Conservation (phyloP, 2,888 invertebrate species). For the Hofmannophila pseudospretella region DNA sequence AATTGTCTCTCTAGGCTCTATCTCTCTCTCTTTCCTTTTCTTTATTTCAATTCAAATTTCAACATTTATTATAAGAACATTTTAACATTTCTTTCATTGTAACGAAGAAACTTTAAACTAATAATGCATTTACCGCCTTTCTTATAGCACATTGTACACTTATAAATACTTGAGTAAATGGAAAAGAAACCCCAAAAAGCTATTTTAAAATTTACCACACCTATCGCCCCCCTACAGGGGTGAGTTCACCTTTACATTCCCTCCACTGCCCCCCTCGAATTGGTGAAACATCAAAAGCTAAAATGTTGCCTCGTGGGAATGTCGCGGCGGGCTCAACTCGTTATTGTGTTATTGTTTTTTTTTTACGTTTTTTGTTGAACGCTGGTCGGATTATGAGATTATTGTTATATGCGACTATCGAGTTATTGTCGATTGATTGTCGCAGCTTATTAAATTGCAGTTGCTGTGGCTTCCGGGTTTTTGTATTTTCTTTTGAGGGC, state of each 20-base stretch:
- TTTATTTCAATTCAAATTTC: too few species aligned
- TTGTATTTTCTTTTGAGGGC: too few species aligned
- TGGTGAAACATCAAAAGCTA: slow-evolving; percentile 36
- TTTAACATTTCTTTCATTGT: too few species aligned
- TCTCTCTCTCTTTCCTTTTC: too few species aligned
- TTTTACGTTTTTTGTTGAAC: slow-evolving; percentile 13
- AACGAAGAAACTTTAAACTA: too few species aligned
- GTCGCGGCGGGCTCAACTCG: slow-evolving; percentile 41
- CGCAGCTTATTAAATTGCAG: slow-evolving; percentile 4
- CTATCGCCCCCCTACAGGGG: not conserved
- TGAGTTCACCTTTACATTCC: slow-evolving; percentile 7
- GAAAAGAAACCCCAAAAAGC: too few species aligned
- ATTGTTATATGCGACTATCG: slow-evolving; percentile 36
- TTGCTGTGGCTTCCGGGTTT: not conserved
- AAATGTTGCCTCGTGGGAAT: slow-evolving; percentile 58
- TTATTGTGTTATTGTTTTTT: slow-evolving; percentile 41
- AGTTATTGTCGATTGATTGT: slow-evolving; percentile 14
- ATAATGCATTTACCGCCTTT: too few species aligned
- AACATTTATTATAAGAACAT: too few species aligned
- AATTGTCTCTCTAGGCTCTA: too few species aligned
- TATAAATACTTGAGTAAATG: too few species aligned
- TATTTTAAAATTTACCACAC: not conserved
- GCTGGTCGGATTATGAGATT: slow-evolving; percentile 47
- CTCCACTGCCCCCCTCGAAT: slow-evolving; percentile 13
- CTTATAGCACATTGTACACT: too few species aligned